Evolutionary conservation across 2,797 vertebrate species (phyloP).

Genomic region (Thunnus albacares): DNA sequence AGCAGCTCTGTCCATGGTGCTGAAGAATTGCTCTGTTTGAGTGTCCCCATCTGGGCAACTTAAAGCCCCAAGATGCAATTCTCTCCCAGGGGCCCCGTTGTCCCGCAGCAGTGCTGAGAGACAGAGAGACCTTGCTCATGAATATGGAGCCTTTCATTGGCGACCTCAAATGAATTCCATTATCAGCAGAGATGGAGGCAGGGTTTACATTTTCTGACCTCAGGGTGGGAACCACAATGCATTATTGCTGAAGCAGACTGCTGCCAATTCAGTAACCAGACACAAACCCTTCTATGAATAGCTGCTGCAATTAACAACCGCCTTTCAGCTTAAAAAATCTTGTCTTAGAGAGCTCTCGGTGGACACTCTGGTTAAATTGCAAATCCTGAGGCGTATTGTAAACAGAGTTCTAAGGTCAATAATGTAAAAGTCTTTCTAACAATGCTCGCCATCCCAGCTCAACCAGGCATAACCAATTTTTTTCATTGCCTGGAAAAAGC

Average conservation of each 20-base stretch:
- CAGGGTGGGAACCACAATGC: slow-evolving; percentile 32
- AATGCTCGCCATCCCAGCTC: neutral
- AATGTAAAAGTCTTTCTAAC: neutral
- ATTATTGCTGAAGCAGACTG: slow-evolving; percentile 33
- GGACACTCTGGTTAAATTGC: slow-evolving; percentile 23
- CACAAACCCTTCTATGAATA: slow-evolving; percentile 29
- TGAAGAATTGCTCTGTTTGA: slow-evolving; percentile 31
- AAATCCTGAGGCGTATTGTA: slow-evolving; percentile 18
- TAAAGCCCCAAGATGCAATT: slow-evolving; percentile 48
- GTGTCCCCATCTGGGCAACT: slow-evolving; percentile 63
- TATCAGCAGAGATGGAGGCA: slow-evolving; percentile 50
- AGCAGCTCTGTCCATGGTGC: slow-evolving; percentile 36
- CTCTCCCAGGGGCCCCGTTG: slow-evolving; percentile 67
- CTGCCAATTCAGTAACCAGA: slow-evolving; percentile 41
- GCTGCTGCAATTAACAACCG: slow-evolving; percentile 24
- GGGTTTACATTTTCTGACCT: slow-evolving; percentile 53
- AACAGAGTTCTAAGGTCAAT: slow-evolving; percentile 44
- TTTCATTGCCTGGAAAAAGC: slow-evolving; percentile 16
- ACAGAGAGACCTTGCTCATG: slow-evolving; percentile 53
- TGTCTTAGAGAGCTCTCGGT: slow-evolving; percentile 7
- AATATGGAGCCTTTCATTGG: slow-evolving; percentile 68
- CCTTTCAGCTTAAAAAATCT: neutral
- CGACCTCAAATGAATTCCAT: slow-evolving; percentile 71
- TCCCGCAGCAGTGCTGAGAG: slow-evolving; percentile 23
- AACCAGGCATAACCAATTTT: slow-evolving; percentile 8